Base-by-base conservation (phyloP, 2,797 vertebrate genomes). In the Nyctibius grandis region DNA sequence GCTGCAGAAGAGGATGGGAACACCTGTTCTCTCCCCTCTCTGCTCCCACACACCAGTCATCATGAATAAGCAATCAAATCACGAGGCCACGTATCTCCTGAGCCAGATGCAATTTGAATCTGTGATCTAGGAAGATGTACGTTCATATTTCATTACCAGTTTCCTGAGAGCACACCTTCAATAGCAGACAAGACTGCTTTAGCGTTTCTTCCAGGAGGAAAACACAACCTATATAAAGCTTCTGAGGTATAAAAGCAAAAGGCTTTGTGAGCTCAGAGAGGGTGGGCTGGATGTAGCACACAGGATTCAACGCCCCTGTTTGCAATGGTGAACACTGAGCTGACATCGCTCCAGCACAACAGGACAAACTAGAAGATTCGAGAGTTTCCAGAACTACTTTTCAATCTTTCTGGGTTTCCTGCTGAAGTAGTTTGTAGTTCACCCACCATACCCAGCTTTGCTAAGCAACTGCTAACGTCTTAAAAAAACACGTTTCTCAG, bases 101-200 rank as follows among this genome's bases (percentile, higher is more conserved):
- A 91, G 72, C 74, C 77, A 84, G 80, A 36, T 2, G 31, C 56
- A 74, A 23, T 1, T 0, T 9, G 23, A 54, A 61, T 4, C 74
- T 11, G 44, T 9, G 48, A 40, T 20, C 57, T 6, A 54, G 42
- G 53, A 64, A 48, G 7, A n/a, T 5, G 1, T 3, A 76, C 59
- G 29, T 77, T 56, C 0, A 0, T 34, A 36, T n/a, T 81, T 64
- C 56, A 5, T 54, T 47, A 69, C 17, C 2, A 0, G 16, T 5
- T 89, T 85, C 70, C 74, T 4, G 1, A 72, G 12, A 54, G 11
- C 40, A 63, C 34, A 67, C 13, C 48, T 54, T 74, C 45, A 28
- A 5, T 1, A 59, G 22, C 31, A 63, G 25, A 54, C 0, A 2
- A 67, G 31, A 16, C 53, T 53, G 17, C 57, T 72, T 57, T 9